Percentiles rank a stretch among this genome's conserved stretches.
These are phyloP conservation scores for Zeuzera pyrina DNA, from an alignment of 2,888 invertebrate genomes.

Conservation along the genomic window DNA sequence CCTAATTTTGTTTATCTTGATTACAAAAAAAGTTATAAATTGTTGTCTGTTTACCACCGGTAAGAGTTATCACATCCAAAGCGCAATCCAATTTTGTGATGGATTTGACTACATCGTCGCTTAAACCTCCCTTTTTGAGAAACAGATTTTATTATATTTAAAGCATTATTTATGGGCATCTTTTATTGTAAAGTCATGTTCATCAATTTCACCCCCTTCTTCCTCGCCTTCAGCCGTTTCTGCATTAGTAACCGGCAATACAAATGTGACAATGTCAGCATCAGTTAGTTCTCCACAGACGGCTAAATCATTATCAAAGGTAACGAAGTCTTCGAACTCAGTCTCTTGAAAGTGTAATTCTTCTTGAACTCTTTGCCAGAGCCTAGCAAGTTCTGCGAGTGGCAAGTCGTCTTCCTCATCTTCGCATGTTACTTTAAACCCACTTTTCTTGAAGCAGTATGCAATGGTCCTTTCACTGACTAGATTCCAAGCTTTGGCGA, in stretches of 20 bases:
- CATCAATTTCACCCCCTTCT: slow-evolving; percentile 19
- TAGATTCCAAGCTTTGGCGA: background rate
- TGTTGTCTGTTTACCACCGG: slow-evolving; percentile 20
- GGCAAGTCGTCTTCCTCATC: too few species aligned
- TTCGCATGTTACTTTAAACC: background rate
- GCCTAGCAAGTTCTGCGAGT: slow-evolving; percentile 13
- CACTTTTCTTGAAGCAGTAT: background rate
- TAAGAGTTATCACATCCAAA: slow-evolving; percentile 20
- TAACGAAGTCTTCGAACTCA: background rate
- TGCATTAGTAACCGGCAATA: slow-evolving; percentile 16
- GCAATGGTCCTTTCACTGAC: background rate
- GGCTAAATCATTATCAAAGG: background rate
- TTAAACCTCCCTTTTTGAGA: too few species aligned
- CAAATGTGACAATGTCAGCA: slow-evolving; percentile 1
- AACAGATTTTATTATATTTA: slow-evolving; percentile 19
- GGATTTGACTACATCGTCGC: slow-evolving; percentile 18
- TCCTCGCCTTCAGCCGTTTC: slow-evolving; percentile 18
- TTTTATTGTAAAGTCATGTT: slow-evolving; percentile 18
- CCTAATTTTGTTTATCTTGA: slow-evolving; percentile 14
- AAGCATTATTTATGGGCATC: slow-evolving; percentile 19
- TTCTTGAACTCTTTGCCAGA: too few species aligned
- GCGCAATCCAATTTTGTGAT: slow-evolving; percentile 20
- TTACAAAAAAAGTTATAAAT: slow-evolving; percentile 19
- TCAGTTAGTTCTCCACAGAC: background rate
- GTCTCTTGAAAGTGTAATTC: background rate